Percentiles rank a stretch among this genome's conserved stretches.
Evolutionary conservation across 2,888 invertebrate genomes (phyloP).

Genomic region (Hypolimnas misippus): DNA sequence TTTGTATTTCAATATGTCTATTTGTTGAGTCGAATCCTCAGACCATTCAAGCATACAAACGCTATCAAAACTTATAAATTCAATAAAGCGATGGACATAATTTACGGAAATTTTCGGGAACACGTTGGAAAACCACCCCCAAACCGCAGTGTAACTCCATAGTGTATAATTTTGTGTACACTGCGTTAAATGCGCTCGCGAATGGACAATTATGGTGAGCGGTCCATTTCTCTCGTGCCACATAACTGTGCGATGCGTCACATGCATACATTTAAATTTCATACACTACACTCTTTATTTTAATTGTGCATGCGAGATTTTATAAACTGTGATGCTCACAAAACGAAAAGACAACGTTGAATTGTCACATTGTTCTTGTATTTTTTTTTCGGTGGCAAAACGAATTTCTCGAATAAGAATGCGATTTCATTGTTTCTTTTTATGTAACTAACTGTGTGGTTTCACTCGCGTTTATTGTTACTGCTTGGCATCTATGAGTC

Average conservation of each 20-base stretch:
- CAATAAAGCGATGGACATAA: conserved; percentile 13
- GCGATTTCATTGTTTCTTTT: too few relatives aligned
- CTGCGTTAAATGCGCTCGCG: conserved; percentile 57
- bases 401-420: too few relatives aligned
- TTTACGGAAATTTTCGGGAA: conserved; percentile 15
- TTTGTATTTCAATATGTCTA: too few relatives aligned
- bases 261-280: conserved; percentile 26
- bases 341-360: neutral
- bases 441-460: too few relatives aligned
- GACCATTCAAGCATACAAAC: neutral
- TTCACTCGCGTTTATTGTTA: too few relatives aligned
- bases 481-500: too few relatives aligned
- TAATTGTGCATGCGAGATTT: neutral
- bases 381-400: neutral
- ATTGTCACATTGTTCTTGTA: neutral
- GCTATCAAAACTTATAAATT: conserved; percentile 11
- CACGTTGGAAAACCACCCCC: conserved; percentile 15
- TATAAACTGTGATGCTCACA: neutral
- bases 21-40: too few relatives aligned
- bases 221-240: conserved; percentile 55
- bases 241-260: conserved; percentile 38
- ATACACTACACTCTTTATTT: conserved; percentile 11
- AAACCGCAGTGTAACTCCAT: conserved; percentile 45
- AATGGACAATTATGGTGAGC: conserved; percentile 66
- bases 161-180: conserved; percentile 61